Conservation (phyloP, 2,888 invertebrate species). For the Drosophila kuntzei region DNA sequence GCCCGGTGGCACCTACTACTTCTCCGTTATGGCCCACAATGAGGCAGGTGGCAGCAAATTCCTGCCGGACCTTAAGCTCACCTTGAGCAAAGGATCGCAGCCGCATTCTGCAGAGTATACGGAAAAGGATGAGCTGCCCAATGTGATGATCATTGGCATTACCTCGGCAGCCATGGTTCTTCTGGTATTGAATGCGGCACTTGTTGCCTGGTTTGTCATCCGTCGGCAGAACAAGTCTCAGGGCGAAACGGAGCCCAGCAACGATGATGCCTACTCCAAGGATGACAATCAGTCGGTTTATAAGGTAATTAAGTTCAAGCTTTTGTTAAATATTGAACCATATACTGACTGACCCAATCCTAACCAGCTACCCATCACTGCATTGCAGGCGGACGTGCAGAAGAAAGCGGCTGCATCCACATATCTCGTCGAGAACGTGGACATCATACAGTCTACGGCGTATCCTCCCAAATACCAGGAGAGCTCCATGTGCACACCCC, state of each 20-base stretch:
- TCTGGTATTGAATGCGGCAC: conserved; percentile 80
- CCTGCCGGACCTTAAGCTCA: conserved; percentile 80
- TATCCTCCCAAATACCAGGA: conserved; percentile 84
- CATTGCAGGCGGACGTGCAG: conserved; percentile 83
- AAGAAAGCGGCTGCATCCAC: conserved; percentile 84
- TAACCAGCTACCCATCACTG: conserved; percentile 82
- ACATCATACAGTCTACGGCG: conserved; percentile 84
- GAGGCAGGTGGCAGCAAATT: conserved; percentile 84
- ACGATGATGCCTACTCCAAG: conserved; percentile 84
- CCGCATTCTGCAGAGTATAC: conserved; percentile 80
- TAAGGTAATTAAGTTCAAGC: conserved; percentile 69
- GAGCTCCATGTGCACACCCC: conserved; percentile 84
- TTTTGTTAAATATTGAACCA: conserved; percentile 8
- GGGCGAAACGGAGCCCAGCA: conserved; percentile 81
- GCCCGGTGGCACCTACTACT: conserved; percentile 79
- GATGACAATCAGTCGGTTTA: conserved; percentile 84
- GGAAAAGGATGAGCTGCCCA: conserved; percentile 84
- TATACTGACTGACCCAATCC: conserved; percentile 34
- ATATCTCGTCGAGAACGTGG: conserved; percentile 83
- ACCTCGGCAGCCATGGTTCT: conserved; percentile 84
- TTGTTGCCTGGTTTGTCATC: conserved; percentile 84
- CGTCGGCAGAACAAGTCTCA: conserved; percentile 82
- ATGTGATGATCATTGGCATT: conserved; percentile 84
- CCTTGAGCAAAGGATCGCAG: conserved; percentile 79
- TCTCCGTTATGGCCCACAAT: conserved; percentile 84